A percentile compares a stretch with the other conserved stretches of the same genome.
Conservation (phyloP, 1,140 invertebrate species). For the Halotydeus destructor region DNA sequence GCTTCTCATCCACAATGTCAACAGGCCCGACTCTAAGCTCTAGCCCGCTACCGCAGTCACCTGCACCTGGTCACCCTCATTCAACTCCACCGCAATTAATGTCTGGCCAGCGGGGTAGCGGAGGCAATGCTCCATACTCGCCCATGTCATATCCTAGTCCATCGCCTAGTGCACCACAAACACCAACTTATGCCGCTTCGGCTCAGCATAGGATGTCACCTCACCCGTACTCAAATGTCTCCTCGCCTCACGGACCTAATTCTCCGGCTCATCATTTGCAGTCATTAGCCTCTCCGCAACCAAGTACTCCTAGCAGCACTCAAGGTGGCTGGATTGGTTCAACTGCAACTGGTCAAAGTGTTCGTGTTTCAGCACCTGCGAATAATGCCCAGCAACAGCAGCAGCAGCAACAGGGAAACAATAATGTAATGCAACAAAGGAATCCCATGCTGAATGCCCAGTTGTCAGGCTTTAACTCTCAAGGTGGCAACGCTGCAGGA, state of each 20-base stretch:
- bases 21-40: background rate
- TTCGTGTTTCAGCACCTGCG: background rate
- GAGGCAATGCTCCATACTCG: background rate
- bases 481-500: too few species aligned
- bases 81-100: background rate
- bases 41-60: conserved; percentile 2
- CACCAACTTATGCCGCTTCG: background rate
- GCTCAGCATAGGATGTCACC: conserved; percentile 8
- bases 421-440: conserved; percentile 8
- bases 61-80: too few species aligned
- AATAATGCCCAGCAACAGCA: conserved; percentile 4
- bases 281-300: conserved; percentile 1
- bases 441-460: conserved; percentile 16
- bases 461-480: too few species aligned
- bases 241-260: conserved; percentile 8
- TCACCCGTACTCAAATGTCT: background rate
- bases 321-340: background rate
- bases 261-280: conserved; percentile 7
- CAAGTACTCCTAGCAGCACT: background rate
- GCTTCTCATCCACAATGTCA: background rate
- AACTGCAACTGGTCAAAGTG: background rate
- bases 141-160: conserved; percentile 10
- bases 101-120: background rate
- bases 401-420: background rate
- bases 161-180: background rate